These are phyloP conservation scores for Fulmarus glacialis DNA, from an alignment of 2,113 vertebrate genomes.

Conservation along the genomic window DNA sequence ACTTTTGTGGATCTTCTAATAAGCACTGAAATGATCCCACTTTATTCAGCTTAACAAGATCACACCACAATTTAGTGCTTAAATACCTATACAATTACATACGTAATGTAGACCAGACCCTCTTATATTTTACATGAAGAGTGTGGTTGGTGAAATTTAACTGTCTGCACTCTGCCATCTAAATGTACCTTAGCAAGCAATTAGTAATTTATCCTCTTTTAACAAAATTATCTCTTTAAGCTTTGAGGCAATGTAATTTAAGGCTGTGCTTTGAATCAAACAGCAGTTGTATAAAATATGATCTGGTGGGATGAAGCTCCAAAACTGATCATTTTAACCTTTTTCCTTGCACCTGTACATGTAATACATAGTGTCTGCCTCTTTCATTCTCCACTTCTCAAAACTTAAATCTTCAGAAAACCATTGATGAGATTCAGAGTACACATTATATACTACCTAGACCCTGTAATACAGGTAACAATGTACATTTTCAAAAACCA, in stretches of 20 bases:
- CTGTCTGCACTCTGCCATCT: not conserved
- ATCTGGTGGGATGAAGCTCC: not conserved
- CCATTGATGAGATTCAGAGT: not conserved
- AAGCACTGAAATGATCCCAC: not conserved
- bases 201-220: not conserved
- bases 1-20: not conserved
- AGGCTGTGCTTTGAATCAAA: not conserved
- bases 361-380: not conserved
- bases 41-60: not conserved
- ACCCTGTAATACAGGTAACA: not conserved
- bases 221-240: not conserved
- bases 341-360: not conserved
- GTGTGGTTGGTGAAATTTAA: not conserved
- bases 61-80: not conserved
- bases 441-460: fast-evolving
- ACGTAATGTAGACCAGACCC: not conserved
- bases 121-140: not conserved
- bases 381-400: not conserved
- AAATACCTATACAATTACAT: not conserved
- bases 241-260: not conserved
- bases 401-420: not conserved
- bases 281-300: not conserved
- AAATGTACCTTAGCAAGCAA: not conserved
- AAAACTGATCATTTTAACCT: not conserved
- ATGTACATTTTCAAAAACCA: not conserved